Evolutionary conservation across 2,888 invertebrate species (phyloP).

Genomic region (Melitaea athalia): DNA sequence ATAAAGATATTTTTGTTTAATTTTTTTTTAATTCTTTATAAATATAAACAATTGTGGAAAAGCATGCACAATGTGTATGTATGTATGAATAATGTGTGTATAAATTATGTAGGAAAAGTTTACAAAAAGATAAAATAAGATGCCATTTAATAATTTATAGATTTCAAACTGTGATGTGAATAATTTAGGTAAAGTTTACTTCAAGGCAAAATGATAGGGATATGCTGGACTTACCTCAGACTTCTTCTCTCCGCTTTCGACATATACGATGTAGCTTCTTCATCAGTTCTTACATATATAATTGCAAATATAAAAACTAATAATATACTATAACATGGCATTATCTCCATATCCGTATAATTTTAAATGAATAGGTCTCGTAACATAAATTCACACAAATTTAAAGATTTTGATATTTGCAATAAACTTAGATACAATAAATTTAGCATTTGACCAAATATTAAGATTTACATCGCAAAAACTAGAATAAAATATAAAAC

Average conservation of each 20-base stretch:
- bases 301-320: conserved; percentile 70
- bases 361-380: conserved; percentile 53
- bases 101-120: background rate
- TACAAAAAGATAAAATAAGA: background rate
- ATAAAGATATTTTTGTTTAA: no score
- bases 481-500: conserved; percentile 28
- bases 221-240: conserved; percentile 78
- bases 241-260: conserved; percentile 84
- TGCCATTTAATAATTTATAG: background rate
- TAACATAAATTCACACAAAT: conserved; percentile 23
- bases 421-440: conserved; percentile 29
- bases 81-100: no score
- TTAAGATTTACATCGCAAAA: conserved; percentile 39
- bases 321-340: conserved; percentile 67
- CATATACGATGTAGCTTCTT: conserved; percentile 75
- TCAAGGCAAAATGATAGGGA: background rate
- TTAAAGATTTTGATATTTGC: conserved; percentile 17
- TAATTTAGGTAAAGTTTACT: background rate
- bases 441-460: conserved; percentile 13
- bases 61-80: no score
- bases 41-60: no score
- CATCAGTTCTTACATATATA: conserved; percentile 71
- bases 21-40: no score
- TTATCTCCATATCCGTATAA: conserved; percentile 63
- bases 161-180: background rate